Evolutionary conservation across 2,888 invertebrate genomes (phyloP).

Genomic region (Spisula solida): DNA sequence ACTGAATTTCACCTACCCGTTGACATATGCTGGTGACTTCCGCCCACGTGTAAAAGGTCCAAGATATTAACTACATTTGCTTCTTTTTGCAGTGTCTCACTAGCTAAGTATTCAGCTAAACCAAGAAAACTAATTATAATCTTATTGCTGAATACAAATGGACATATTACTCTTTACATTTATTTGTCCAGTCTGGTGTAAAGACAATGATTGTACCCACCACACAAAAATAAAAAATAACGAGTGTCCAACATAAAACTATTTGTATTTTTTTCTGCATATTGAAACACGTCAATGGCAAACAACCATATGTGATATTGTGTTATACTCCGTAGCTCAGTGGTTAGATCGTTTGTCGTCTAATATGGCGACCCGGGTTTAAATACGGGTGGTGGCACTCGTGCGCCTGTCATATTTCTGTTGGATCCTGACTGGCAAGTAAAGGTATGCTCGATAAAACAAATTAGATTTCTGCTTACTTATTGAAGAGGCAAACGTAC

Average conservation of each 20-base stretch:
- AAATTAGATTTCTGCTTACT: too few relatives aligned
- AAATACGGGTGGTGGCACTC: too few relatives aligned
- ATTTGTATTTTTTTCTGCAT: too few relatives aligned
- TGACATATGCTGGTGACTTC: not conserved
- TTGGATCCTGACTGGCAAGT: too few relatives aligned
- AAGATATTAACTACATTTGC: not conserved
- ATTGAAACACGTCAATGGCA: too few relatives aligned
- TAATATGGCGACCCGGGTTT: too few relatives aligned
- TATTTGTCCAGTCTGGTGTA: not conserved
- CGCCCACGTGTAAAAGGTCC: not conserved
- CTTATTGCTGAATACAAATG: not conserved
- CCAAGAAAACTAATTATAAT: not conserved
- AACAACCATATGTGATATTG: too few relatives aligned
- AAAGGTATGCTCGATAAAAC: not conserved
- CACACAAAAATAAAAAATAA: not conserved
- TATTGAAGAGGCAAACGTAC: too few relatives aligned
- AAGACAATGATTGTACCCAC: not conserved
- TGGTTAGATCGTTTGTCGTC: too few relatives aligned
- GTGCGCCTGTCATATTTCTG: too few relatives aligned
- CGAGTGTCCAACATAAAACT: too few relatives aligned
- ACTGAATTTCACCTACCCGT: not conserved
- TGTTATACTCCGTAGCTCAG: too few relatives aligned
- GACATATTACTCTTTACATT: not conserved
- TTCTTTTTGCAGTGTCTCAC: not conserved
- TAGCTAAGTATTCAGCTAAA: not conserved